Evolutionary conservation across 2,113 vertebrate genomes (phyloP).

Genomic region (Indicator maculatus): DNA sequence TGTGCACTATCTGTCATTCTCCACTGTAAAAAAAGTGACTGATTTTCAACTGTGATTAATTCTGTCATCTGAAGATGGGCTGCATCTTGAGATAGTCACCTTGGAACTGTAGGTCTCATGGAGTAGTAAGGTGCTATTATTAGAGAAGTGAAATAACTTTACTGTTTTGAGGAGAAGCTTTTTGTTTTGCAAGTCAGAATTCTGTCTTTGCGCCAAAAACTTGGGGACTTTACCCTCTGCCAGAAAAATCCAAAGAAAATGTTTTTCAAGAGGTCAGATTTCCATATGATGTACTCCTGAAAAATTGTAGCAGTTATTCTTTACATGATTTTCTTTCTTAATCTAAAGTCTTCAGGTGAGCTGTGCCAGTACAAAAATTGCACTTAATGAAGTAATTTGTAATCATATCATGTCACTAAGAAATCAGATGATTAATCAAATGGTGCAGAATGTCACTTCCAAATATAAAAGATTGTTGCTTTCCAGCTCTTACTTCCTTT

Average conservation of each 20-base stretch:
- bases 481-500: neutral
- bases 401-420: neutral
- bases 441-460: neutral
- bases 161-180: neutral
- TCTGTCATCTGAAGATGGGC: neutral
- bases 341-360: neutral
- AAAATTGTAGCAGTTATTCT: neutral
- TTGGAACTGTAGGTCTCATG: neutral
- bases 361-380: neutral
- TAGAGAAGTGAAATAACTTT: neutral
- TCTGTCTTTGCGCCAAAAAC: constrained; percentile 2
- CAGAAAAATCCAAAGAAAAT: constrained; percentile 13
- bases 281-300: neutral
- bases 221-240: neutral
- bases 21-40: neutral
- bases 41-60: neutral
- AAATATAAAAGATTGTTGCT: neutral
- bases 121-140: neutral
- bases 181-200: neutral
- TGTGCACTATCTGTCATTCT: neutral
- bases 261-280: constrained; percentile 6
- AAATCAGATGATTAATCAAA: neutral
- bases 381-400: neutral
- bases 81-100: neutral
- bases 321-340: neutral